Percentiles rank a stretch among this genome's conserved stretches.
phyloP scores from a whole-genome alignment of 2,113 vertebrate species.

The Lota lota region DNA sequence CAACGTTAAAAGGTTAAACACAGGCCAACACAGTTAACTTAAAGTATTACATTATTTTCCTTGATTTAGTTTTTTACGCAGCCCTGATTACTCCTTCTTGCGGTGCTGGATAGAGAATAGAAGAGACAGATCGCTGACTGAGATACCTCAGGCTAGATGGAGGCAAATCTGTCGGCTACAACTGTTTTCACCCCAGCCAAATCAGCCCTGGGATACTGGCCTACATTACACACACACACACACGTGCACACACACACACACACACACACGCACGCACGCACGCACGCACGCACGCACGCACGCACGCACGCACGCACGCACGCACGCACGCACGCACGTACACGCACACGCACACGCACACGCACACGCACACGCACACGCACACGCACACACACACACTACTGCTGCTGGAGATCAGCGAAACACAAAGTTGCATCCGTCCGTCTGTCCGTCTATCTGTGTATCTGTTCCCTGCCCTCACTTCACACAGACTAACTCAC shows the following conservation, averaged over 20 bases:
- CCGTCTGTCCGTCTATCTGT: constrained; percentile 4
- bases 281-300: background rate
- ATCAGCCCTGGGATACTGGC: constrained; percentile 77
- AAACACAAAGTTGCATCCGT: too few species aligned
- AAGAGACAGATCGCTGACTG: constrained; percentile 68
- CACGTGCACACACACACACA: too few species aligned
- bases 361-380: constrained; percentile 36
- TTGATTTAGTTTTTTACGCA: constrained; percentile 31
- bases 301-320: constrained; percentile 38
- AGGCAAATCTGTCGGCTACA: constrained; percentile 80
- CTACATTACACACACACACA: constrained; percentile 60
- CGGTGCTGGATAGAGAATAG: constrained; percentile 52
- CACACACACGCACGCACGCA: too few species aligned
- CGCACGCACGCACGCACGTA: too few species aligned
- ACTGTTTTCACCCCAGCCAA: constrained; percentile 77
- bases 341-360: too few species aligned
- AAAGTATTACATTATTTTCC: background rate
- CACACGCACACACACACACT: background rate
- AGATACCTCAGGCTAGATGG: constrained; percentile 74
- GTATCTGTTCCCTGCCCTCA: constrained; percentile 26
- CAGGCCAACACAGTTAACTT: too few species aligned
- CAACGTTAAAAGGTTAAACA: too few species aligned
- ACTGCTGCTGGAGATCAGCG: background rate
- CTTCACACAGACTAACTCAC: background rate
- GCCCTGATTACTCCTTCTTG: constrained; percentile 53